A percentile compares a stretch with the other conserved stretches of the same genome.
These are phyloP conservation scores for Acronicta psi DNA, from an alignment of 2,888 invertebrate genomes.

Conservation along the genomic window DNA sequence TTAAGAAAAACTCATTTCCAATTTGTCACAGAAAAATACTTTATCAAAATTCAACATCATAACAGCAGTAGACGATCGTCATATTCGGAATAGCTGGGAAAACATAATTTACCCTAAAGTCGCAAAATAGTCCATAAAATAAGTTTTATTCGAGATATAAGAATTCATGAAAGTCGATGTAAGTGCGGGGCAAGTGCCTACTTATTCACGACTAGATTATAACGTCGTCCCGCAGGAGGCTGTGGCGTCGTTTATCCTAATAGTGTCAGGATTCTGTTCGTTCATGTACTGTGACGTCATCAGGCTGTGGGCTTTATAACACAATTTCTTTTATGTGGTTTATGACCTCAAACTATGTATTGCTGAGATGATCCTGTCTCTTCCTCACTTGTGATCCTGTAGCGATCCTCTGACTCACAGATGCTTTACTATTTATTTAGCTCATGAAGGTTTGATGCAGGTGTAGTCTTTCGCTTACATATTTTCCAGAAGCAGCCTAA, in stretches of 20 bases:
- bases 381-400: no score
- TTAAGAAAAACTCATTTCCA: conserved; percentile 28
- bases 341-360: no score
- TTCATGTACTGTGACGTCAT: conserved; percentile 36
- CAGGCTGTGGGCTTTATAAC: conserved; percentile 20
- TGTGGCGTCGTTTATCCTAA: conserved; percentile 55
- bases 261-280: conserved; percentile 50
- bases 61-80: conserved; percentile 18
- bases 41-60: conserved; percentile 37
- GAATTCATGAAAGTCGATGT: conserved; percentile 51
- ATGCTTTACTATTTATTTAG: no score
- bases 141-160: conserved; percentile 50
- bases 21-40: conserved; percentile 24
- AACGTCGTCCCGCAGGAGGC: conserved; percentile 42
- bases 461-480: background rate
- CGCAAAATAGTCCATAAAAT: conserved; percentile 50
- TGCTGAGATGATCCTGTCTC: no score
- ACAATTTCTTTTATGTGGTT: no score
- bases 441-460: background rate
- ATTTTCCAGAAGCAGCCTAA: no score
- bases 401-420: no score
- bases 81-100: conserved; percentile 38
- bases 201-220: conserved; percentile 55
- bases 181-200: conserved; percentile 45
- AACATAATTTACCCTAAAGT: conserved; percentile 49